Conservation (phyloP, 1,140 invertebrate genomes). For the Aphaenogaster floridana region DNA sequence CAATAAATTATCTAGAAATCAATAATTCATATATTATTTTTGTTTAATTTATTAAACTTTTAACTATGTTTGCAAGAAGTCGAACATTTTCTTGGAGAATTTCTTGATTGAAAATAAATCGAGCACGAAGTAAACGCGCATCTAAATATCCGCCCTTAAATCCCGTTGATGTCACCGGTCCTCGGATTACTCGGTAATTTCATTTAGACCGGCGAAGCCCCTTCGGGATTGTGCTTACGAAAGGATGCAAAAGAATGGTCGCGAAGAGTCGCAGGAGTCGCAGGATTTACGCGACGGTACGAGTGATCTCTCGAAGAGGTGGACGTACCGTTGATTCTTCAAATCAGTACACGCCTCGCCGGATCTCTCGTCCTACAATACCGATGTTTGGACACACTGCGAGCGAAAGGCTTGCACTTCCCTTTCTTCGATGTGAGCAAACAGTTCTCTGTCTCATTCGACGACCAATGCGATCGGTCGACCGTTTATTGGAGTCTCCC, state of each 20-base stretch:
- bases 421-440: conserved; percentile 61
- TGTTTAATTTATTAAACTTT: not conserved
- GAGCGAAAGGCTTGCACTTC: conserved; percentile 75
- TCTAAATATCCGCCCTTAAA: conserved; percentile 35
- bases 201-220: conserved; percentile 39
- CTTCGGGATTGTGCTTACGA: not conserved
- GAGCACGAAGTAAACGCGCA: conserved; percentile 19
- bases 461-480: conserved; percentile 56
- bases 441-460: conserved; percentile 70
- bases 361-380: conserved; percentile 66
- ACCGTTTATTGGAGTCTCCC: conserved; percentile 37
- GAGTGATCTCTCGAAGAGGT: conserved; percentile 62
- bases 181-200: conserved; percentile 61
- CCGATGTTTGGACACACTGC: conserved; percentile 76
- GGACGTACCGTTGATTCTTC: conserved; percentile 33
- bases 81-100: not conserved
- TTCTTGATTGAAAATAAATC: not conserved
- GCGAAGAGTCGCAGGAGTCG: conserved; percentile 56
- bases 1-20: not conserved
- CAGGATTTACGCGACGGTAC: conserved; percentile 42
- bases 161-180: conserved; percentile 41
- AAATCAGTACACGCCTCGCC: conserved; percentile 68
- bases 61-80: not conserved
- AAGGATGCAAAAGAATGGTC: conserved; percentile 33
- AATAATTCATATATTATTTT: not conserved